A percentile compares a stretch with the other conserved stretches of the same genome.
These are phyloP conservation scores for Butastur rufipennis DNA, from an alignment of 2,113 vertebrate genomes.

Conservation along the genomic window DNA sequence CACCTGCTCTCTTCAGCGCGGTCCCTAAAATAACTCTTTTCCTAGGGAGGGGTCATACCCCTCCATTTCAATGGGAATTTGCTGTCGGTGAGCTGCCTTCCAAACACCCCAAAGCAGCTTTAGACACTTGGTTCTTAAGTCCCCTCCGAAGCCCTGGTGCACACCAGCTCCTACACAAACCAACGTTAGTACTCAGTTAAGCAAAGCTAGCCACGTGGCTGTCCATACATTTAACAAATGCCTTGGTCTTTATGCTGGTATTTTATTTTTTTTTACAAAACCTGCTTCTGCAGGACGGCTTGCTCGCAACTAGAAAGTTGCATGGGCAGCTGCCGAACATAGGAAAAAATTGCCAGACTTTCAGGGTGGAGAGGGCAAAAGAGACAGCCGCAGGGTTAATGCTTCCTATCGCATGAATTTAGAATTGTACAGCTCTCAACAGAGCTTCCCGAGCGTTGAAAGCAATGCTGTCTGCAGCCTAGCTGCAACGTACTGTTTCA, in stretches of 20 bases:
- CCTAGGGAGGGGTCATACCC: neutral
- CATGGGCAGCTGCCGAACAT: neutral
- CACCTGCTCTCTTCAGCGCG: accelerated
- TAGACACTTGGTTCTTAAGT: accelerated
- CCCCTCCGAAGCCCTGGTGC: neutral
- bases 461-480: neutral
- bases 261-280: no score
- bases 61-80: accelerated
- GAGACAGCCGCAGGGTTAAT: neutral
- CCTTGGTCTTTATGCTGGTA: neutral
- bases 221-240: neutral
- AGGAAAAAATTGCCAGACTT: neutral
- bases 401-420: neutral
- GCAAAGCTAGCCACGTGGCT: neutral
- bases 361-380: neutral
- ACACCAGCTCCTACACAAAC: neutral
- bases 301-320: no score
- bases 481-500: neutral
- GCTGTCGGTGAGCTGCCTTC: neutral
- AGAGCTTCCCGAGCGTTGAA: accelerated
- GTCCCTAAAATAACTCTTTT: neutral
- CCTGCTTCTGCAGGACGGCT: neutral
- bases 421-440: neutral
- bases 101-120: no score
- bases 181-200: accelerated